Conservation (phyloP, 2,797 vertebrate genomes). For the Sorex maritimensis region DNA sequence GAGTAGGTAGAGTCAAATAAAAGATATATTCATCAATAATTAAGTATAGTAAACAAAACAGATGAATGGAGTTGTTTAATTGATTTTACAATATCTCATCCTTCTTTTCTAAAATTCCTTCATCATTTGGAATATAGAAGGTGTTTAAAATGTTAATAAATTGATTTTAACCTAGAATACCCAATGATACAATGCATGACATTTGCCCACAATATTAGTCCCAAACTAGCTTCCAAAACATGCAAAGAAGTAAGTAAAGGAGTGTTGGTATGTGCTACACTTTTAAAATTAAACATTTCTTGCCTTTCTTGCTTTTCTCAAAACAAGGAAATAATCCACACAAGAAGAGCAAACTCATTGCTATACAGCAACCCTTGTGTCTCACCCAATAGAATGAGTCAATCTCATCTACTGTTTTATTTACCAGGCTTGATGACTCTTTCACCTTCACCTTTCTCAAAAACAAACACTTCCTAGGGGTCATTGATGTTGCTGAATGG, state of each 20-base stretch:
- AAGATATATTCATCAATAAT: not conserved
- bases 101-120: not conserved
- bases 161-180: not conserved
- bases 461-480: not conserved
- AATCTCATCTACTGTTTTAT: constrained; percentile 26
- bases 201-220: not conserved
- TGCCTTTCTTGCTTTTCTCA: constrained; percentile 35
- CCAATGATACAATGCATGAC: constrained; percentile 31
- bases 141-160: not conserved
- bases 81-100: not conserved
- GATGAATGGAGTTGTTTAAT: not conserved
- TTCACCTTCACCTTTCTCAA: not conserved
- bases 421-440: constrained; percentile 7
- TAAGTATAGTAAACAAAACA: constrained; percentile 34
- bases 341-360: not conserved
- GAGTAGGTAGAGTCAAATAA: not conserved
- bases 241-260: too few species aligned
- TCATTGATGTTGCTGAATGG: too few species aligned
- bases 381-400: not conserved
- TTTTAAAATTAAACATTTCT: not conserved
- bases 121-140: not conserved
- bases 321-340: constrained; percentile 20
- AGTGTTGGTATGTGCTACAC: not conserved
- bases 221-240: too few species aligned
- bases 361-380: not conserved